phyloP scores from a whole-genome alignment of 2,113 vertebrate species.

The Hystrix brachyura region DNA sequence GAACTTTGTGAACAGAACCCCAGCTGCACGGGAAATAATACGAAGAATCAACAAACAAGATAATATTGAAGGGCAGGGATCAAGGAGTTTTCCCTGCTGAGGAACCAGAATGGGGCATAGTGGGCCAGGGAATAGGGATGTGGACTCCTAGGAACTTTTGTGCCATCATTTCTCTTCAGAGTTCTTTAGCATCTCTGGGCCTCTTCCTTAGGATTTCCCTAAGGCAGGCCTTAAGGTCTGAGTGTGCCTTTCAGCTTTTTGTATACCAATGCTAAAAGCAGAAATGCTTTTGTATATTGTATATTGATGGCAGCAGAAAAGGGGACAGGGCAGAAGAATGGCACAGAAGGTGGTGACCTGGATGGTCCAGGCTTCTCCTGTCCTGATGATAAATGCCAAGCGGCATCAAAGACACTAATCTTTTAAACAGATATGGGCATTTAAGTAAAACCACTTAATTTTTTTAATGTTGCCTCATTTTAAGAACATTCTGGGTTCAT shows the following conservation, averaged over 20 bases:
- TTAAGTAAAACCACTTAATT: neutral
- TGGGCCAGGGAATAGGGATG: neutral
- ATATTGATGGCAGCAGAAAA: no score
- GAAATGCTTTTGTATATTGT: neutral
- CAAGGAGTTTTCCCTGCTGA: neutral
- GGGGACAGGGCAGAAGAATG: neutral
- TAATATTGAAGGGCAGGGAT: neutral
- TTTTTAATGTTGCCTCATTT: neutral
- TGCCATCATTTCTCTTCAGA: neutral
- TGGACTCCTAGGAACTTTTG: neutral
- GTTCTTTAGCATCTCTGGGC: neutral
- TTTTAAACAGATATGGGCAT: neutral
- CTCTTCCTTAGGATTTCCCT: neutral
- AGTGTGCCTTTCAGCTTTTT: neutral
- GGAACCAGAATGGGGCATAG: neutral
- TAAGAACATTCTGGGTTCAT: neutral
- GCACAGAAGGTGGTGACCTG: neutral
- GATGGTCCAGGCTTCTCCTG: neutral
- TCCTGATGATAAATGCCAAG: neutral
- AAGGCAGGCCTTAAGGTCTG: neutral
- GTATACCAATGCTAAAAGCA: neutral
- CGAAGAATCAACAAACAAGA: neutral
- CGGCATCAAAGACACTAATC: neutral
- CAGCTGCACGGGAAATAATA: neutral
- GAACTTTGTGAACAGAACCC: neutral